These are phyloP conservation scores for Phymorhynchus buccinoides DNA, from an alignment of 1,140 invertebrate genomes.

Conservation along the genomic window DNA sequence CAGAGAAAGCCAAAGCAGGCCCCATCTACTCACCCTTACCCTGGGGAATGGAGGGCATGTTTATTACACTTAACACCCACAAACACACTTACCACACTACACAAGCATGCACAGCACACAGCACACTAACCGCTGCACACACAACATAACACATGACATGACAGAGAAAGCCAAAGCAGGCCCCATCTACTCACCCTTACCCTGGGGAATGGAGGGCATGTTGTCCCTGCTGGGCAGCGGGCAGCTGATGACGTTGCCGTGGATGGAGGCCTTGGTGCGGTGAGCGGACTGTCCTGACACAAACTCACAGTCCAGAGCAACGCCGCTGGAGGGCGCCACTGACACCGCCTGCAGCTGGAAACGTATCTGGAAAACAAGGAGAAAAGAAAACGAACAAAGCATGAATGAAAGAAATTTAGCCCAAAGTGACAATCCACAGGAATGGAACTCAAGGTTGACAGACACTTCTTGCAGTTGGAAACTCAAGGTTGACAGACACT, in stretches of 20 bases:
- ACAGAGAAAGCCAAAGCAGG: constrained; percentile 28
- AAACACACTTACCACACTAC: no score
- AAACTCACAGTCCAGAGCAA: constrained; percentile 59
- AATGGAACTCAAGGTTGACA: no score
- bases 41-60: no score
- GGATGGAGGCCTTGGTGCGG: constrained; percentile 55
- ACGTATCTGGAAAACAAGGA: constrained; percentile 47
- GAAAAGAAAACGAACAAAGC: not conserved
- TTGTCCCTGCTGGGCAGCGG: constrained; percentile 51
- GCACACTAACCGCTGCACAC: no score
- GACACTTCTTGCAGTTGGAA: no score
- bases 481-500: no score
- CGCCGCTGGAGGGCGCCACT: constrained; percentile 34
- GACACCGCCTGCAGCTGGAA: constrained; percentile 60
- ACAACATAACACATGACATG: not conserved
- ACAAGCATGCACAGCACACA: no score
- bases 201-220: constrained; percentile 55
- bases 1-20: no score
- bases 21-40: no score
- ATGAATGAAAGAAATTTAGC: not conserved
- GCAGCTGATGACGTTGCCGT: constrained; percentile 56
- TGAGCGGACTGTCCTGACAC: constrained; percentile 48
- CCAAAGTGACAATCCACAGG: not conserved
- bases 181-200: constrained; percentile 65
- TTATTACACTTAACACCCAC: no score